Conservation (phyloP, 2,797 vertebrate genomes). For the Mus minutoides region DNA sequence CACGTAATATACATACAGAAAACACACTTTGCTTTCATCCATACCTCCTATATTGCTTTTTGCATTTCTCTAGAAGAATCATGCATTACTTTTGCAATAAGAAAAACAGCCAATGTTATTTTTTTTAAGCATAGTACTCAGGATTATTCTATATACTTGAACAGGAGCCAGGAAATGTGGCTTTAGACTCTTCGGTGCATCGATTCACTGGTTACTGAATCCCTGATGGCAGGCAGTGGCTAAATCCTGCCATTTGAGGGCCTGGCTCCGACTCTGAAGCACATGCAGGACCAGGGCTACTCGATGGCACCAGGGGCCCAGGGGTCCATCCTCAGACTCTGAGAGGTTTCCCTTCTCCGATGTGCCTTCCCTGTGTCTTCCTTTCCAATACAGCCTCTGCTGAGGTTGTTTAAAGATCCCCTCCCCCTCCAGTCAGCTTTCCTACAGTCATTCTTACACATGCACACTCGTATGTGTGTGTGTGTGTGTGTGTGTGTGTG, state of each 20-base stretch:
- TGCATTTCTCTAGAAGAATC: not conserved
- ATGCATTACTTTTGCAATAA: slow-evolving; percentile 19
- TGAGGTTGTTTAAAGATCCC: not conserved
- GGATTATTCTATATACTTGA: not conserved
- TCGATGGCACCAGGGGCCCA: not conserved
- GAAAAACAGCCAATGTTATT: not conserved
- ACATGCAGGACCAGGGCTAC: not conserved
- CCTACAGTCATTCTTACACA: not conserved
- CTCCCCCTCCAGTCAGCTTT: not conserved
- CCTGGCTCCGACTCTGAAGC: not conserved
- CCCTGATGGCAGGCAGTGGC: not conserved
- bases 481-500: not conserved
- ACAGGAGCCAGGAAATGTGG: not conserved
- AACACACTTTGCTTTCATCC: not conserved
- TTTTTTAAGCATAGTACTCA: not conserved
- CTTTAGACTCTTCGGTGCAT: not conserved
- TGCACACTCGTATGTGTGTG: too few relatives aligned
- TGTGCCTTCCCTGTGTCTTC: not conserved
- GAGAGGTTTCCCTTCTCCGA: not conserved
- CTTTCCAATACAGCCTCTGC: not conserved
- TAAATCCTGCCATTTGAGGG: not conserved
- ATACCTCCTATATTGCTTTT: not conserved
- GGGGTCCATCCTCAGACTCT: too few relatives aligned
- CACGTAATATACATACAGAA: not conserved
- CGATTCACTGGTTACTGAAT: not conserved